Evolutionary conservation across 2,113 vertebrate genomes (phyloP).

Genomic region (Cairina moschata): DNA sequence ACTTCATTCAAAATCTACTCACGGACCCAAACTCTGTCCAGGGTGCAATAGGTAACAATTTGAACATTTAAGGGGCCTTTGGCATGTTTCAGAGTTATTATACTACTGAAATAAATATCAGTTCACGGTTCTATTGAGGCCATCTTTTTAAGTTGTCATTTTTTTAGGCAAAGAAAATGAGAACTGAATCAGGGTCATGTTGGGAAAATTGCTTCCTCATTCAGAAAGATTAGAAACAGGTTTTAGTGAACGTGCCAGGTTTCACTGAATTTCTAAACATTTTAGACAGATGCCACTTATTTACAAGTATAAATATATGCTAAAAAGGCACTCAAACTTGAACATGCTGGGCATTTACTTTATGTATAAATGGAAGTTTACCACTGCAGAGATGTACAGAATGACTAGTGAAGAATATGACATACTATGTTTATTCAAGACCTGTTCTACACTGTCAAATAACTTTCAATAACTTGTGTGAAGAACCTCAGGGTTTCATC

Average conservation of each 20-base stretch:
- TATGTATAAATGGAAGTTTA: not conserved
- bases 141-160: conserved; percentile 34
- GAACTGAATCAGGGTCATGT: conserved; percentile 19
- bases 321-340: not conserved
- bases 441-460: not conserved
- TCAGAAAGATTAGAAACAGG: conserved; percentile 58
- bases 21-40: conserved; percentile 23
- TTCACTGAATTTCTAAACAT: conserved; percentile 3
- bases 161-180: conserved; percentile 49
- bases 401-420: not conserved
- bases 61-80: conserved; percentile 13
- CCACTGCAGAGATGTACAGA: not conserved
- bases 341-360: not conserved
- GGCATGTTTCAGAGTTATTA: conserved; percentile 37
- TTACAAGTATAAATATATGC: not conserved
- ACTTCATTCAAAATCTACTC: conserved; percentile 44
- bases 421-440: not conserved
- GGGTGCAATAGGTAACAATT: conserved; percentile 53
- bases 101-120: conserved; percentile 42
- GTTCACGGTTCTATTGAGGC: conserved; percentile 20
- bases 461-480: not conserved
- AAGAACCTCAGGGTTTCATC: not conserved
- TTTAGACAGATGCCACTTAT: not conserved
- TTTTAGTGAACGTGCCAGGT: not conserved
- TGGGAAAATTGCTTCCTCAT: conserved; percentile 53